Percentiles rank a stretch among this genome's conserved stretches.
phyloP scores from a whole-genome alignment of 2,797 vertebrate species.

The Alca torda region DNA sequence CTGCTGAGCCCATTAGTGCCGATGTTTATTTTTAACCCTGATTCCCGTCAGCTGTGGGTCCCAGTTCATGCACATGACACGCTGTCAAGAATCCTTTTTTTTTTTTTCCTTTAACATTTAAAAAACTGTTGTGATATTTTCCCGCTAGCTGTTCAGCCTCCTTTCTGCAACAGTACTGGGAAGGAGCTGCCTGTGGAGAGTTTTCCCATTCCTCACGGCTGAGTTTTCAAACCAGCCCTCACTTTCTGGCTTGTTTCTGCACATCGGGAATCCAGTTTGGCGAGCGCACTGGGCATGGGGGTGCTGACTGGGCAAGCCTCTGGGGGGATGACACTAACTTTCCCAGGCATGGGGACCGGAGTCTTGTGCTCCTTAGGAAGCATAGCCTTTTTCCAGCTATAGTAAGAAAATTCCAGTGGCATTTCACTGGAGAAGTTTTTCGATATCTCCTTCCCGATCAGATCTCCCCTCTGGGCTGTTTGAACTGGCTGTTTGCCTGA shows the following conservation, averaged over 20 bases:
- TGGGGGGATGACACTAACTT: neutral
- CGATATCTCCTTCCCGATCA: neutral
- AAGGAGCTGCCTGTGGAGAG: neutral
- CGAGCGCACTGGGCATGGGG: neutral
- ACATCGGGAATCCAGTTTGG: neutral
- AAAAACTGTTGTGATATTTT: neutral
- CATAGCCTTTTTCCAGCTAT: neutral
- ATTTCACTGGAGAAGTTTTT: neutral
- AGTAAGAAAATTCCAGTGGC: neutral
- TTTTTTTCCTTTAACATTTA: neutral
- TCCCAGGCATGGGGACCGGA: neutral
- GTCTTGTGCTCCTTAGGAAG: neutral
- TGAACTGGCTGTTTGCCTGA: conserved; percentile 5
- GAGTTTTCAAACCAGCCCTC: neutral
- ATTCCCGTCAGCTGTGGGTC: conserved; percentile 22
- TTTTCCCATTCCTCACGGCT: neutral
- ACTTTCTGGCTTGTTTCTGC: neutral
- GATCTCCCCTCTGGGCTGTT: neutral
- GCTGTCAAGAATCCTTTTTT: neutral
- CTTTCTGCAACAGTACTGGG: neutral
- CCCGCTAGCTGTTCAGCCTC: neutral
- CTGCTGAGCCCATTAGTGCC: neutral
- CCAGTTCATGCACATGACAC: neutral
- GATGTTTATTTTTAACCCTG: conserved; percentile 11
- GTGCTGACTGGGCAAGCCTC: neutral